Percentiles rank a stretch among this genome's conserved stretches.
These are phyloP conservation scores for Piprites chloris DNA, from an alignment of 2,113 vertebrate genomes.

Conservation along the genomic window DNA sequence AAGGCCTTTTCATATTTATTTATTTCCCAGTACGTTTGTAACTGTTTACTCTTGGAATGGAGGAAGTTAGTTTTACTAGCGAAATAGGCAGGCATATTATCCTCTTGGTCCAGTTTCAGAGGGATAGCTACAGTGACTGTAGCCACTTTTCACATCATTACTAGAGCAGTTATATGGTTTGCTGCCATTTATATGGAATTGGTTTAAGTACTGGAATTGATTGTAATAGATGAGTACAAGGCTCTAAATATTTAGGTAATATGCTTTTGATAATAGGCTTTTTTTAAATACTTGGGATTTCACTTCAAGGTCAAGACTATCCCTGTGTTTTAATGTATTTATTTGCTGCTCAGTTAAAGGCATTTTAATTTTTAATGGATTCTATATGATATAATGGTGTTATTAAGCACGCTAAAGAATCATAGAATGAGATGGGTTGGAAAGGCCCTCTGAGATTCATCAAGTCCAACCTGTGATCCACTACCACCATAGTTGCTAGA, in stretches of 20 bases:
- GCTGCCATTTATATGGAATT: background rate
- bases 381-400: background rate
- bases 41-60: slow-evolving; percentile 11
- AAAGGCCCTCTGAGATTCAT: no score
- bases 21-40: background rate
- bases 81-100: background rate
- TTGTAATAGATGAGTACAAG: background rate
- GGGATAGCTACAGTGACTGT: background rate
- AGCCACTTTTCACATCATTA: background rate
- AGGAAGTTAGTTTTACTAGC: background rate
- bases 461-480: no score
- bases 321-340: background rate
- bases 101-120: background rate
- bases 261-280: background rate
- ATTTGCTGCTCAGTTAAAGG: background rate
- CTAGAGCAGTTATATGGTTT: background rate
- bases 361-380: background rate
- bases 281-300: background rate
- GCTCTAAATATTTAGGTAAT: background rate
- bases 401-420: background rate
- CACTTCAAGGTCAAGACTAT: background rate
- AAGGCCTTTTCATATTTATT: background rate
- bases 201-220: background rate
- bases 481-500: no score
- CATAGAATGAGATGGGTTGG: no score